phyloP scores from a whole-genome alignment of 2,888 invertebrate genomes.

The Mechanitis mazaeus region DNA sequence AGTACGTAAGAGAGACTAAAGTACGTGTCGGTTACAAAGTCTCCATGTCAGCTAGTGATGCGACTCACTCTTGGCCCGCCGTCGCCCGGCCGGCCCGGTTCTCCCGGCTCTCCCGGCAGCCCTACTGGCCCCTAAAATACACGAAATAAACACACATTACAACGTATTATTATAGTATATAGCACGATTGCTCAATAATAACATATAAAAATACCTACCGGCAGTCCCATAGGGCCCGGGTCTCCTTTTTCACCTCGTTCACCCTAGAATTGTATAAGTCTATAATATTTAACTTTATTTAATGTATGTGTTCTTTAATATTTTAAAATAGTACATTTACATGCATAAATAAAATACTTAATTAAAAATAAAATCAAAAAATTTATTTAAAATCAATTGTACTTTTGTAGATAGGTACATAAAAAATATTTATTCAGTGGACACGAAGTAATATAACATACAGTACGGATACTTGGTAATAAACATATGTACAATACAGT shows the following conservation, averaged over 20 bases:
- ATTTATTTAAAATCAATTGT: too few relatives aligned
- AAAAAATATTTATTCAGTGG: too few relatives aligned
- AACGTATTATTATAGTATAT: too few relatives aligned
- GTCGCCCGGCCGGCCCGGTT: slow-evolving; percentile 84
- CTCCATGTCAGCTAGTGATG: neutral
- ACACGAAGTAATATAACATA: too few relatives aligned
- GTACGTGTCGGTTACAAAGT: slow-evolving; percentile 6
- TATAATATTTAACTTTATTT: neutral
- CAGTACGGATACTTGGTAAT: too few relatives aligned
- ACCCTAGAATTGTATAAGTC: slow-evolving; percentile 75
- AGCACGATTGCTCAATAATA: neutral
- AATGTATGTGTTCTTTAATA: too few relatives aligned
- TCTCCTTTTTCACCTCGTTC: slow-evolving; percentile 89
- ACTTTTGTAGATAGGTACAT: too few relatives aligned
- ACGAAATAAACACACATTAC: neutral
- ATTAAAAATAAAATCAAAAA: too few relatives aligned
- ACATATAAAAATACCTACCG: slow-evolving; percentile 80
- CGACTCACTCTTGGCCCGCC: slow-evolving; percentile 86
- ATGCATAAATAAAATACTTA: too few relatives aligned
- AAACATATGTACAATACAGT: too few relatives aligned
- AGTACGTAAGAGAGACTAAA: neutral
- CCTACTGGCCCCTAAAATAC: slow-evolving; percentile 85
- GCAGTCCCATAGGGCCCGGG: slow-evolving; percentile 96
- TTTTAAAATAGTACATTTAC: too few relatives aligned
- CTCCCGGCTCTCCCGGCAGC: slow-evolving; percentile 84